Conservation (phyloP, 2,888 invertebrate genomes). For the Galerucella nymphaeae region DNA sequence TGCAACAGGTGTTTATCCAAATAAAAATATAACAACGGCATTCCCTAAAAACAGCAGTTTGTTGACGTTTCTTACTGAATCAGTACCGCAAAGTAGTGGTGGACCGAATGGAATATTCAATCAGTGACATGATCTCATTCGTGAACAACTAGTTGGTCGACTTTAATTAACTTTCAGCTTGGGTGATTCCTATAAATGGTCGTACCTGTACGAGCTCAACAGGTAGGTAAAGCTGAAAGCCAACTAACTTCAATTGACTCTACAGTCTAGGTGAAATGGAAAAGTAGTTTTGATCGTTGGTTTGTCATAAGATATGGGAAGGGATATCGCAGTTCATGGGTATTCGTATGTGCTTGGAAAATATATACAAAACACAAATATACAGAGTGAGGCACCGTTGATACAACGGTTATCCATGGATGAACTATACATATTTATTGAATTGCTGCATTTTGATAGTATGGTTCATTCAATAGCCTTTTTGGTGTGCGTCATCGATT, state of each 20-base stretch:
- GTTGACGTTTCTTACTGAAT: neutral
- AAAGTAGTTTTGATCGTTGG: constrained; percentile 44
- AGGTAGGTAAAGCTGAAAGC: constrained; percentile 41
- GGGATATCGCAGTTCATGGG: neutral
- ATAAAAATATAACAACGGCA: constrained; percentile 18
- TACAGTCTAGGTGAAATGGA: constrained; percentile 40
- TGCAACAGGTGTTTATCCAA: constrained; percentile 16
- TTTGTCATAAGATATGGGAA: neutral
- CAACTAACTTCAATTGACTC: constrained; percentile 45
- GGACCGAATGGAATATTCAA: neutral
- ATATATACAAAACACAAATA: neutral
- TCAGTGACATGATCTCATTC: neutral
- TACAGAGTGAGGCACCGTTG: neutral
- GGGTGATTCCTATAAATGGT: neutral
- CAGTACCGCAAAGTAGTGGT: neutral
- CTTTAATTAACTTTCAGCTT: constrained; percentile 16
- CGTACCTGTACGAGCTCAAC: constrained; percentile 38
- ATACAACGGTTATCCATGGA: neutral
- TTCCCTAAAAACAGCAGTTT: neutral
- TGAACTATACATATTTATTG: too few relatives aligned
- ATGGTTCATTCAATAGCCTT: too few relatives aligned
- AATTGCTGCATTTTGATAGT: too few relatives aligned
- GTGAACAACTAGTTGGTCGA: neutral
- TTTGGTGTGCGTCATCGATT: too few relatives aligned
- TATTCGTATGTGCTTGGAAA: neutral